These are phyloP conservation scores for Columbina picui DNA, from an alignment of 2,113 vertebrate genomes.

Conservation along the genomic window DNA sequence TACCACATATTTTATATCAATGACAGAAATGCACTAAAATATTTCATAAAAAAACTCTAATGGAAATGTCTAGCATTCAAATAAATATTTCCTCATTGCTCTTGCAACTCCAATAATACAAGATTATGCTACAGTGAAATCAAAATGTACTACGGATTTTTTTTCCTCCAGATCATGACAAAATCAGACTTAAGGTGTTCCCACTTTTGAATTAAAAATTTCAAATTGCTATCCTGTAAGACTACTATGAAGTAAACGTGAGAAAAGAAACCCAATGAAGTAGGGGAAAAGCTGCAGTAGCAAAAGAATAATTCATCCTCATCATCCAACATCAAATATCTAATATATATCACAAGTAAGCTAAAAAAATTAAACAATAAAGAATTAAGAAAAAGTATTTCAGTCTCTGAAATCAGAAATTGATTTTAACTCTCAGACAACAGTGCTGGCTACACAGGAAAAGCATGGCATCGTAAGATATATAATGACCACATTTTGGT, in stretches of 20 bases:
- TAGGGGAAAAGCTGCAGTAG: neutral
- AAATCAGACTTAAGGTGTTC: neutral
- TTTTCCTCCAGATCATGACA: neutral
- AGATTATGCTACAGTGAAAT: neutral
- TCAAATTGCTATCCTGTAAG: neutral
- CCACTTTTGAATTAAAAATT: neutral
- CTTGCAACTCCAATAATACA: neutral
- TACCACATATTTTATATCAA: neutral
- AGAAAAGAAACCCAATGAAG: neutral
- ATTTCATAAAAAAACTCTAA: conserved; percentile 11
- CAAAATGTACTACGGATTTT: neutral
- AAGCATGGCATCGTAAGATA: neutral
- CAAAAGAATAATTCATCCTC: neutral
- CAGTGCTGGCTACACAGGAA: neutral
- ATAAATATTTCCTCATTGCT: conserved; percentile 1
- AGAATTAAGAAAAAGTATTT: neutral
- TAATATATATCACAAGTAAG: neutral
- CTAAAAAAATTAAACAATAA: neutral
- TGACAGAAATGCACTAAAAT: neutral
- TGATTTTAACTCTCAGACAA: neutral
- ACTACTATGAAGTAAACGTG: neutral
- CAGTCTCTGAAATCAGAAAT: neutral
- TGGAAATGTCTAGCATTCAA: conserved; percentile 4
- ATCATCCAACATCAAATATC: neutral
- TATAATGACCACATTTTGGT: neutral